Conservation (phyloP, 2,888 invertebrate species). For the Endomychus coccineus region DNA sequence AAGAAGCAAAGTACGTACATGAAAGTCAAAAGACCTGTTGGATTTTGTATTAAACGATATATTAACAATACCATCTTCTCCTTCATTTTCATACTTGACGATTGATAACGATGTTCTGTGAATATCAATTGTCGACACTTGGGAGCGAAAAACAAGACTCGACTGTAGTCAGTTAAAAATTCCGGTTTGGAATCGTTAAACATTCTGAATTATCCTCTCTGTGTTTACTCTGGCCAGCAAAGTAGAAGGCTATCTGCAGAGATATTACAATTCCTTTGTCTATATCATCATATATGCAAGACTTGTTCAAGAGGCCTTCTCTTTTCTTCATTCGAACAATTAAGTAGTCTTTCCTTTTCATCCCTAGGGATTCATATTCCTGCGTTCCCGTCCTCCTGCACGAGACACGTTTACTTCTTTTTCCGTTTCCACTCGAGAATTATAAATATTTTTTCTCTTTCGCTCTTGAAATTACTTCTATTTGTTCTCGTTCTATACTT, state of each 20-base stretch:
- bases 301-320: constrained; percentile 37
- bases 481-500: too few species aligned
- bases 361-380: constrained; percentile 41
- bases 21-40: too few species aligned
- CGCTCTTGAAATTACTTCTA: constrained; percentile 34
- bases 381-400: constrained; percentile 26
- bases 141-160: too few species aligned
- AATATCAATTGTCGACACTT: too few species aligned
- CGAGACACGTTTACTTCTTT: constrained; percentile 29
- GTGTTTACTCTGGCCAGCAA: constrained; percentile 4
- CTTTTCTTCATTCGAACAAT: constrained; percentile 35
- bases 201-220: constrained; percentile 6
- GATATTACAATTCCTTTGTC: constrained; percentile 45
- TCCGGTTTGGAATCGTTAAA: not conserved
- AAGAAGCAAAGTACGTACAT: too few species aligned
- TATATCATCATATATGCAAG: constrained; percentile 46
- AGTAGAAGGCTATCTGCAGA: constrained; percentile 36
- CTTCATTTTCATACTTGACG: too few species aligned
- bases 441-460: constrained; percentile 41
- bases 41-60: too few species aligned
- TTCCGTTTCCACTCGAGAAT: constrained; percentile 39
- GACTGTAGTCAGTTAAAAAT: too few species aligned
- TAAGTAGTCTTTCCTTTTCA: constrained; percentile 37
- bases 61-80: too few species aligned
- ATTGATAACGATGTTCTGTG: too few species aligned